Percentiles rank a stretch among this genome's conserved stretches.
These are phyloP conservation scores for Phalacrocorax carbo DNA, from an alignment of 2,113 vertebrate species.

Conservation along the genomic window DNA sequence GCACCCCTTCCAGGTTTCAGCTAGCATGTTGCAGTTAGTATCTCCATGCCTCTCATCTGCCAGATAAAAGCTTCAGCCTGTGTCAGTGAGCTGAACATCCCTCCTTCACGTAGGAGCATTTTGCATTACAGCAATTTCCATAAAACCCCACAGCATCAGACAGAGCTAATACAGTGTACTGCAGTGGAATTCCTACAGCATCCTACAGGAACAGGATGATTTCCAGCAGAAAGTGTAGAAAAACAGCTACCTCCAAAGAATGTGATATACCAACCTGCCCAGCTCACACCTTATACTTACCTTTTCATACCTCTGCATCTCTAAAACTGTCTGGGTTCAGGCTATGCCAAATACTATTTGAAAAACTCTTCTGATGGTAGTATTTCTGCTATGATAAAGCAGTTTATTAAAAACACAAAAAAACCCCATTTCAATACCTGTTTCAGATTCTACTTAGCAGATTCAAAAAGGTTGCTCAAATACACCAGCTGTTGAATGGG, in stretches of 20 bases:
- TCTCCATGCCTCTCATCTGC: not conserved
- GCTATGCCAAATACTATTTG: not conserved
- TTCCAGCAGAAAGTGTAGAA: not conserved
- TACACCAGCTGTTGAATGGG: not conserved
- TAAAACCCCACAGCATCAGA: not conserved
- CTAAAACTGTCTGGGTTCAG: not conserved
- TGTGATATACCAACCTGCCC: not conserved
- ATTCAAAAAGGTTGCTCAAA: not conserved
- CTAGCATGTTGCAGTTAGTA: not conserved
- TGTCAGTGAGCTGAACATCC: not conserved
- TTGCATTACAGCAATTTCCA: not conserved
- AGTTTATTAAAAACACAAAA: not conserved
- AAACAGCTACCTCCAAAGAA: not conserved
- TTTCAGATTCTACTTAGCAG: not conserved
- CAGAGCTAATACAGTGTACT: not conserved
- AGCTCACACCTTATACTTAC: not conserved
- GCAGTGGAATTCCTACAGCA: not conserved
- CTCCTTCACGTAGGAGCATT: rapidly evolving
- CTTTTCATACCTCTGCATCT: not conserved
- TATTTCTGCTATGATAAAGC: not conserved
- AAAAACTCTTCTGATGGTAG: not conserved
- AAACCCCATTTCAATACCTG: not conserved
- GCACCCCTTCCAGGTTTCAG: not conserved
- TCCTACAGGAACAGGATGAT: not conserved
- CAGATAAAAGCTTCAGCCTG: not conserved